Conservation (phyloP, 2,797 vertebrate genomes). For the Micrastur ruficollis region DNA sequence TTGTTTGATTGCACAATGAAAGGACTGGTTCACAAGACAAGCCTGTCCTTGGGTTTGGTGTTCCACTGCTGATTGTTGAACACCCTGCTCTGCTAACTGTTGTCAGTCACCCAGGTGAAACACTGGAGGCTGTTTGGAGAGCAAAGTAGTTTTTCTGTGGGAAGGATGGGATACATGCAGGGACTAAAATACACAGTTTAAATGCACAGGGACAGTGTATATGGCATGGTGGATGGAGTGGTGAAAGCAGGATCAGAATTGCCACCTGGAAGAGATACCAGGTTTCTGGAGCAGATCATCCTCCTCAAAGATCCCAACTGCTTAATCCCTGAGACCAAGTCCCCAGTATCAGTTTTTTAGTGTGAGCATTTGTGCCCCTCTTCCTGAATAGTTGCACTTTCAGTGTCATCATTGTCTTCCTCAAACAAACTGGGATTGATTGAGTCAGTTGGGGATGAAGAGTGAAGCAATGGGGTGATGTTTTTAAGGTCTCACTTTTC, state of each 20-base stretch:
- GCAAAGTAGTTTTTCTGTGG: neutral
- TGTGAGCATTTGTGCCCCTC: neutral
- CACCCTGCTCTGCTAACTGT: neutral
- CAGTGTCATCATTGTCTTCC: neutral
- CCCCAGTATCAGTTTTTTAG: neutral
- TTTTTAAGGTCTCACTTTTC: neutral
- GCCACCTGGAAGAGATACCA: neutral
- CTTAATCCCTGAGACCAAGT: neutral
- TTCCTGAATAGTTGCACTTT: neutral
- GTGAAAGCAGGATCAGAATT: neutral
- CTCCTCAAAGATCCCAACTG: neutral
- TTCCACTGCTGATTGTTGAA: neutral
- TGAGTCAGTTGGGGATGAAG: neutral
- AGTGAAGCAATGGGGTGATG: neutral
- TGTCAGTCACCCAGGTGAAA: neutral
- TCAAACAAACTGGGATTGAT: neutral
- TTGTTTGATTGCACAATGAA: neutral
- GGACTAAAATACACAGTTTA: neutral
- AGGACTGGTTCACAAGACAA: neutral
- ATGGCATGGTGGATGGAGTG: neutral
- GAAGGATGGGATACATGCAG: neutral
- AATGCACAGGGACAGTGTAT: neutral
- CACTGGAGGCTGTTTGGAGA: neutral
- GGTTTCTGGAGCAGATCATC: neutral
- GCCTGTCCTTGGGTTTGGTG: neutral